phyloP scores from a whole-genome alignment of 2,888 invertebrate species.

The Hirtodrosophila alboralis region DNA sequence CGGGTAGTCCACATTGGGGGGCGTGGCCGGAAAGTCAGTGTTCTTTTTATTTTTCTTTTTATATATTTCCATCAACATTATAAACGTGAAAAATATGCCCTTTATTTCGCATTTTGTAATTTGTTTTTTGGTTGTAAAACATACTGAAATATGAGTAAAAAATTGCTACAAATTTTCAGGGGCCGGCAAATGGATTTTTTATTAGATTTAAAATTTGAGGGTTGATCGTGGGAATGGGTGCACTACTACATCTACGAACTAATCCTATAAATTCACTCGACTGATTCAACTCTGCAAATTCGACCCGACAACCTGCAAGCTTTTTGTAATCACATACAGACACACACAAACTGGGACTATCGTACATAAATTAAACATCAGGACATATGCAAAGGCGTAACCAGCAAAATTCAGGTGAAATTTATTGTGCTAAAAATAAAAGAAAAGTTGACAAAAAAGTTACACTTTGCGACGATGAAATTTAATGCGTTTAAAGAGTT shows the following conservation, averaged over 20 bases:
- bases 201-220: conserved; percentile 58
- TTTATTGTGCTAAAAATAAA: conserved; percentile 61
- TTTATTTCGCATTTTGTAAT: conserved; percentile 73
- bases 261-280: conserved; percentile 40
- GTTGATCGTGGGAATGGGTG: conserved; percentile 53
- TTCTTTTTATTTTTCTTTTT: conserved; percentile 31
- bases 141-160: conserved; percentile 73
- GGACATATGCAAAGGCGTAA: conserved; percentile 81
- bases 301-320: conserved; percentile 50
- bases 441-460: conserved; percentile 27
- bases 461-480: conserved; percentile 44
- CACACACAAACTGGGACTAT: conserved; percentile 31
- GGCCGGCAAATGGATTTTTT: conserved; percentile 62
- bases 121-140: conserved; percentile 64
- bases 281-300: conserved; percentile 43
- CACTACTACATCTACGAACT: too few relatives aligned
- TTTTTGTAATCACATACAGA: conserved; percentile 34
- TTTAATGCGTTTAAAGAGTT: too few relatives aligned
- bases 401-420: conserved; percentile 75
- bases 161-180: conserved; percentile 63
- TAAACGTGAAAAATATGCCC: conserved; percentile 77
- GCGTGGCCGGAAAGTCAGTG: conserved; percentile 56
- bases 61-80: conserved; percentile 69
- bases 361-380: conserved; percentile 70
- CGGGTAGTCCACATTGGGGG: conserved; percentile 41